These are phyloP conservation scores for Calliphora vicina DNA, from an alignment of 1,140 invertebrate genomes.

Conservation along the genomic window DNA sequence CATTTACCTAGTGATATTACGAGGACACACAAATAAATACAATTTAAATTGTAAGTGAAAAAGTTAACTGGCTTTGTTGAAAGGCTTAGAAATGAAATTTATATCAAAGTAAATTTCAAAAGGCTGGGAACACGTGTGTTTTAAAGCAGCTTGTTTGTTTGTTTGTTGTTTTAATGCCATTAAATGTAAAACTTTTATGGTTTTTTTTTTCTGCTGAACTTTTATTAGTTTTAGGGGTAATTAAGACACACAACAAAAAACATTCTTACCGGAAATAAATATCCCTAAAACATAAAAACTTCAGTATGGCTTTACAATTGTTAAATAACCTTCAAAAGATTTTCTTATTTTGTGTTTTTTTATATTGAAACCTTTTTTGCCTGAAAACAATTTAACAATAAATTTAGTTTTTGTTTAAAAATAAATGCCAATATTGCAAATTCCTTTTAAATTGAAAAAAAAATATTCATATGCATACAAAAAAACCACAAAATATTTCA, in stretches of 20 bases:
- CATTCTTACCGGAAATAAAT: too few species aligned
- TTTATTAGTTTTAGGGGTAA: too few species aligned
- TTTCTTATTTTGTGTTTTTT: too few species aligned
- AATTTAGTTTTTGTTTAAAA: background rate
- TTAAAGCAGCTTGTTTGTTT: too few species aligned
- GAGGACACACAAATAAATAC: background rate
- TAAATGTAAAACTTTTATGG: background rate
- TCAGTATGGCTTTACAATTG: too few species aligned
- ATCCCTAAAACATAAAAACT: too few species aligned
- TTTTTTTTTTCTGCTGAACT: background rate
- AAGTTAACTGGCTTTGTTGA: background rate
- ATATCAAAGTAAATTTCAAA: background rate
- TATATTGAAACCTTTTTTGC: background rate
- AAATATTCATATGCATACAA: background rate
- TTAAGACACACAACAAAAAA: too few species aligned
- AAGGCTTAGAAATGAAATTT: background rate
- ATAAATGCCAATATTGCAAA: conserved; percentile 1
- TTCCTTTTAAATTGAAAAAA: background rate
- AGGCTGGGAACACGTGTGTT: too few species aligned
- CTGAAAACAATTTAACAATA: background rate
- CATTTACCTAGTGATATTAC: too few species aligned
- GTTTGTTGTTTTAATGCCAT: background rate
- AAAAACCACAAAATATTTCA: background rate
- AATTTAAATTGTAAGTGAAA: background rate
- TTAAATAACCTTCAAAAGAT: too few species aligned